Evolutionary conservation across 2,113 vertebrate species (phyloP), one percentile per base, ranked within the genome.

Genomic region (Lagenorhynchus albirostris): DNA sequence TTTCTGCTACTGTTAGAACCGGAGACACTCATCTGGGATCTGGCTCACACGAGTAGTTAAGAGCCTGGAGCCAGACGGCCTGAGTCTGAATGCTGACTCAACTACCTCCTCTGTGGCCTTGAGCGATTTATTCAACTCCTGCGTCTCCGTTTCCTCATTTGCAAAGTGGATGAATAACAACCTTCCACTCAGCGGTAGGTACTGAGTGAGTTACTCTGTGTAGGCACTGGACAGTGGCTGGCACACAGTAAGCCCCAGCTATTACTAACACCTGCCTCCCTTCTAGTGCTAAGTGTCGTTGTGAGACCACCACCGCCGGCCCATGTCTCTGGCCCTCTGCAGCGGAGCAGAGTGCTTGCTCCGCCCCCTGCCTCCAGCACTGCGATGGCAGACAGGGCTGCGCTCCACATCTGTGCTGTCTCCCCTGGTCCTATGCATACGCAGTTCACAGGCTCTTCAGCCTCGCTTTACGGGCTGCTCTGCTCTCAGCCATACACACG

Each of bases 291-390:
- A 38, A 73, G 17, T 8, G 6, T 53, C 41, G n/a, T 26, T 70
- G 44, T 68, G 58, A n/a, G 8, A 25, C 31, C 25, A 20, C 55
- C 20, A 13, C 11, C 13, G 29, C 47, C 36, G 20, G 23, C 8
- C 53, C 10, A 36, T 8, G 33, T 15, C 31, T 82, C 62, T 36
- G 68, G 71, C 11, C 7, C 31, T 86, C 38, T 79, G 23, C 20
- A 31, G 0, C 0, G 44, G 58, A 44, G 13, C 1, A 68, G 25
- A 44, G 0, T 55, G 12, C 3, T n/a, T 44, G 50, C 33, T 94
- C 47, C 31, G 33, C 21, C 31, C 63, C 76, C 82, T 50, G 36
- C 13, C 17, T 76, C 36, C 9, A 58, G 36, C 8, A 10, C 26
- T 38, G 11, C 5, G 2, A 68, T 0, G 44, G n/a, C n/a, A 89